A percentile compares a stretch with the other conserved stretches of the same genome.
phyloP scores from a whole-genome alignment of 2,113 vertebrate genomes.

The Anseranas semipalmata region DNA sequence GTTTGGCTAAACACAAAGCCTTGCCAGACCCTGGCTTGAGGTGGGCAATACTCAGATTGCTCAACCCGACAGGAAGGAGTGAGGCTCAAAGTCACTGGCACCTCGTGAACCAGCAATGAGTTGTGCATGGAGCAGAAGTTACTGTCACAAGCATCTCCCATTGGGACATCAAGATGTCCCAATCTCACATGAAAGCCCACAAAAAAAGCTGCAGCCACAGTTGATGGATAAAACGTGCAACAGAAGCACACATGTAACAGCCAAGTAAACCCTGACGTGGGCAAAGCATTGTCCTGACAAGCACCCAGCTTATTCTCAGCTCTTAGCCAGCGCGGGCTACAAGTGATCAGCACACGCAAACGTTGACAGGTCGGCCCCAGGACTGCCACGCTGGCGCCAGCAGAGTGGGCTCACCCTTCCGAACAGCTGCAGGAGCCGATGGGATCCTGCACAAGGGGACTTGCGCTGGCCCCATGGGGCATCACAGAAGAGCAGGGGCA shows the following conservation, averaged over 20 bases:
- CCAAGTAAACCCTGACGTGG: neutral
- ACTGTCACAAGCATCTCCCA: neutral
- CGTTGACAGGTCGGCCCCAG: accelerated
- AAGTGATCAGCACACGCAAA: neutral
- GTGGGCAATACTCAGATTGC: accelerated
- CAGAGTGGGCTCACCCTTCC: neutral
- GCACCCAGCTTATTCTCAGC: neutral
- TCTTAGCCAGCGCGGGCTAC: neutral
- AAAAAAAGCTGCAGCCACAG: neutral
- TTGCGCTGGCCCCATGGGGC: too few relatives aligned
- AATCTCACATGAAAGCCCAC: neutral
- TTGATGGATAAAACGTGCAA: neutral
- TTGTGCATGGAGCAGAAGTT: neutral
- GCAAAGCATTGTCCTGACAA: neutral
- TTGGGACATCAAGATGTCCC: too few relatives aligned
- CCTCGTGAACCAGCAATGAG: accelerated
- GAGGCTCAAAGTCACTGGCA: neutral
- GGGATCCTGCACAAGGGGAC: neutral
- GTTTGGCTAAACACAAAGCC: neutral
- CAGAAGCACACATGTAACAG: accelerated
- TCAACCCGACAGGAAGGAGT: too few relatives aligned
- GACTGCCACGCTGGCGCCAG: neutral
- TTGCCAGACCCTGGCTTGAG: neutral
- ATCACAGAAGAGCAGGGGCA: accelerated
- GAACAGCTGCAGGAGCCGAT: too few relatives aligned